Conservation (phyloP, 1,140 invertebrate genomes). For the Drosophila athabasca region DNA sequence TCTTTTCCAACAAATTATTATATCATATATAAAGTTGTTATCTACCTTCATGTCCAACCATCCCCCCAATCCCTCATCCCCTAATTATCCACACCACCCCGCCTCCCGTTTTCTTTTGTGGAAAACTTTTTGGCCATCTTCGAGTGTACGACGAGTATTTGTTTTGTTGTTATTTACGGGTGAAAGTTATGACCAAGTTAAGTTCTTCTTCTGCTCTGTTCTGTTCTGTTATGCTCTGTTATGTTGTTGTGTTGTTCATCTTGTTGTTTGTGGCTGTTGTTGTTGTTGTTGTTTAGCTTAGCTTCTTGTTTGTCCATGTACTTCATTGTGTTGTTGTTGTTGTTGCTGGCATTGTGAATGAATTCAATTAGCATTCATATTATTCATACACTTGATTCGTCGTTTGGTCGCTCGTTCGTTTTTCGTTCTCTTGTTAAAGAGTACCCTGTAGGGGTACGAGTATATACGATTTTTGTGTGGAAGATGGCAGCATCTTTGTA, state of each 20-base stretch:
- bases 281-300: slow-evolving; percentile 24
- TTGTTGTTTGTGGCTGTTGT: slow-evolving; percentile 45
- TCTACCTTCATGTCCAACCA: slow-evolving; percentile 25
- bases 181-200: slow-evolving; percentile 47
- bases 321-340: slow-evolving; percentile 33
- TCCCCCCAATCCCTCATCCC: background rate
- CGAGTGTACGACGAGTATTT: slow-evolving; percentile 25
- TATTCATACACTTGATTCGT: slow-evolving; percentile 78
- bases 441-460: too few species aligned
- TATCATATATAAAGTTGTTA: slow-evolving; percentile 52
- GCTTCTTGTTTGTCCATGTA: slow-evolving; percentile 47
- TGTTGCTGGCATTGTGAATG: slow-evolving; percentile 44
- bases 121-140: slow-evolving; percentile 39
- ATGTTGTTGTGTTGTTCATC: slow-evolving; percentile 32
- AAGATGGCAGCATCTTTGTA: too few species aligned
- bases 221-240: slow-evolving; percentile 1
- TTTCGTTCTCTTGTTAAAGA: too few species aligned
- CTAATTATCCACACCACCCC: background rate
- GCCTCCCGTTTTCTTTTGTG: slow-evolving; percentile 22
- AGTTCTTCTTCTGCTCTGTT: slow-evolving; percentile 30
- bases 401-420: slow-evolving; percentile 4
- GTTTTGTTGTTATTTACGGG: slow-evolving; percentile 51
- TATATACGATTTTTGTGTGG: background rate
- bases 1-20: slow-evolving; percentile 30
- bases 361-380: slow-evolving; percentile 81